phyloP scores from a whole-genome alignment of 2,888 invertebrate species.

The Rhagonycha fulva region DNA sequence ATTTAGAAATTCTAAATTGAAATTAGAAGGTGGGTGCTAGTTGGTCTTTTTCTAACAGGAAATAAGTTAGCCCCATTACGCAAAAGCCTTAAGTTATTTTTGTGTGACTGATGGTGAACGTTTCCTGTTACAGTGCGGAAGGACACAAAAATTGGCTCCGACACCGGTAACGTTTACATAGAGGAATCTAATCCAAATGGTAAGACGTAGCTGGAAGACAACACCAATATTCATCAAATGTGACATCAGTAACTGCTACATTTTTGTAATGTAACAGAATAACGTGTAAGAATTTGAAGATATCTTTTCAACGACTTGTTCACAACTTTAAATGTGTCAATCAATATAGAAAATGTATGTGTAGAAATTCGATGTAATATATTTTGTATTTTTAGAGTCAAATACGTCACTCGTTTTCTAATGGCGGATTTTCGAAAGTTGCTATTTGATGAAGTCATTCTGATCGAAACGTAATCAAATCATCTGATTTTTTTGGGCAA shows the following conservation, averaged over 20 bases:
- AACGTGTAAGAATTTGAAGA: slow-evolving; percentile 1
- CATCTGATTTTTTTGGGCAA: neutral
- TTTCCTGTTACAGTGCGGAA: slow-evolving; percentile 54
- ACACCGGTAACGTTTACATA: slow-evolving; percentile 56
- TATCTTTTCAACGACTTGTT: slow-evolving; percentile 2
- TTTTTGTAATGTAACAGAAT: slow-evolving; percentile 8
- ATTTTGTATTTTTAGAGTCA: slow-evolving; percentile 1
- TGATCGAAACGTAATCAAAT: neutral
- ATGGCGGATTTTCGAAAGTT: neutral
- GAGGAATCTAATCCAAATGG: slow-evolving; percentile 48
- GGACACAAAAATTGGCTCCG: slow-evolving; percentile 50
- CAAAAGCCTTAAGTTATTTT: slow-evolving; percentile 34
- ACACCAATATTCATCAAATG: slow-evolving; percentile 30
- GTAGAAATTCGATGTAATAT: slow-evolving; percentile 3
- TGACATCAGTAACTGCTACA: slow-evolving; percentile 14
- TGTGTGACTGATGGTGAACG: slow-evolving; percentile 34
- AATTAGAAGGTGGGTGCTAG: slow-evolving; percentile 13
- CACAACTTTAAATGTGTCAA: slow-evolving; percentile 5
- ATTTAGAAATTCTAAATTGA: slow-evolving; percentile 12
- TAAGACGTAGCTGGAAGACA: slow-evolving; percentile 39
- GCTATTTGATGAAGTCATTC: neutral
- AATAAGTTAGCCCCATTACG: slow-evolving; percentile 25
- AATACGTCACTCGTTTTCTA: neutral
- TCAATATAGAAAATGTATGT: neutral
- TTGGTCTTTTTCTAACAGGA: slow-evolving; percentile 25